Evolutionary conservation across 2,113 vertebrate species (phyloP).

Genomic region (Erythrocercus mccallii): DNA sequence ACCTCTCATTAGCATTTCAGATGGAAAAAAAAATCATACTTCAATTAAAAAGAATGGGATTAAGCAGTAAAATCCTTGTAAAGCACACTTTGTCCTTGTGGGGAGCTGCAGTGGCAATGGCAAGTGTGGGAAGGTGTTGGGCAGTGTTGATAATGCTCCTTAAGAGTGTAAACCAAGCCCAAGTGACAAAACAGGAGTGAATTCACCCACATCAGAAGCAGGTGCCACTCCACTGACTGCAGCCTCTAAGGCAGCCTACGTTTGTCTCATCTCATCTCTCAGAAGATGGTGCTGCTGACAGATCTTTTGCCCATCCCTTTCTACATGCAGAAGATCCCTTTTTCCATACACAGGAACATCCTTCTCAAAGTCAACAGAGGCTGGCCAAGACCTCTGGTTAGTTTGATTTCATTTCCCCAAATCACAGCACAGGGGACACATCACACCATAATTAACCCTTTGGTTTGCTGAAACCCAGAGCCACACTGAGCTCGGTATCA

Average conservation of each 20-base stretch:
- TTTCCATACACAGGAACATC: neutral
- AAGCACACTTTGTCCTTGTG: neutral
- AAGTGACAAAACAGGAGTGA: neutral
- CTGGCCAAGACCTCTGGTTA: neutral
- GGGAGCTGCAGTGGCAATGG: too few species aligned
- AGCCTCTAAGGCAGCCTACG: neutral
- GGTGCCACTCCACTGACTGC: neutral
- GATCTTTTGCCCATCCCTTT: neutral
- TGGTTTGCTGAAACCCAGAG: too few species aligned
- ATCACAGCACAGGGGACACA: neutral
- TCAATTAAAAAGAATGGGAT: neutral
- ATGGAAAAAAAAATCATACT: neutral
- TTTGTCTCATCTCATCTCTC: neutral
- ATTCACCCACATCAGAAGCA: neutral
- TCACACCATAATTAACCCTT: neutral
- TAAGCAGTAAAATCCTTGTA: neutral
- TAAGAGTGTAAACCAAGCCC: neutral
- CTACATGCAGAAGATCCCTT: neutral
- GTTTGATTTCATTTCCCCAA: neutral
- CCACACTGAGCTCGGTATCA: accelerated
- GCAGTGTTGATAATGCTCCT: neutral
- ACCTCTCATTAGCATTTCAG: neutral
- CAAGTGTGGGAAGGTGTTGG: neutral
- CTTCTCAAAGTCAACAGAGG: neutral
- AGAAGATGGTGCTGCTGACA: neutral